phyloP scores from a whole-genome alignment of 2,888 invertebrate species.

The Phyllotreta cruciferae region DNA sequence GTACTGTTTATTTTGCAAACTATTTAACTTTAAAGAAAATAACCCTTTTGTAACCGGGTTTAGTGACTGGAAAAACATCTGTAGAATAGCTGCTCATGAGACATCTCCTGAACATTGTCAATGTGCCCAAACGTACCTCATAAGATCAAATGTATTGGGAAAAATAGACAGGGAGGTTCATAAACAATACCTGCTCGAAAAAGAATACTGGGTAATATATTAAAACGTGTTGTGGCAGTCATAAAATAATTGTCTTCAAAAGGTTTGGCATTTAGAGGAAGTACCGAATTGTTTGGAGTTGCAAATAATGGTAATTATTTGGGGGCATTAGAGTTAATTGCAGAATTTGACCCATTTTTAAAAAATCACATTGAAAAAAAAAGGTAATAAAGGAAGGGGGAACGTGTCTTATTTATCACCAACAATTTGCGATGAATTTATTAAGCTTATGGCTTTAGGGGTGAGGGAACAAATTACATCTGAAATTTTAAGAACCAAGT shows the following conservation, averaged over 20 bases:
- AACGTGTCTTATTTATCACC: constrained; percentile 3
- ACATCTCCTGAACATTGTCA: constrained; percentile 6
- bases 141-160: neutral
- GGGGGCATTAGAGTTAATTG: constrained; percentile 5
- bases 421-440: constrained; percentile 5
- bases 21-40: too few relatives aligned
- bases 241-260: neutral
- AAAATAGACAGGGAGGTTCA: neutral
- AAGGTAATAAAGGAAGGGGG: constrained; percentile 23
- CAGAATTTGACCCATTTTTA: constrained; percentile 50
- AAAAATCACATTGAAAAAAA: constrained; percentile 43
- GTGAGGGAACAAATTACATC: neutral
- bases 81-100: neutral
- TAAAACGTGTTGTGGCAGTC: neutral
- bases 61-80: constrained; percentile 1
- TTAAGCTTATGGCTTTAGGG: neutral
- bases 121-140: neutral
- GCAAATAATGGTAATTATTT: constrained; percentile 3
- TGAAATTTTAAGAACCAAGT: neutral
- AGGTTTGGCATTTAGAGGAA: constrained; percentile 8
- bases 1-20: too few relatives aligned
- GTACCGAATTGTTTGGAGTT: neutral
- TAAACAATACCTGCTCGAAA: neutral
- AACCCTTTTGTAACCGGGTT: neutral
- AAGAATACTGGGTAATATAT: neutral